phyloP scores from a whole-genome alignment of 30 jellyfish, hydroid and myxozoan genomes.

The Aurelia sp. region DNA sequence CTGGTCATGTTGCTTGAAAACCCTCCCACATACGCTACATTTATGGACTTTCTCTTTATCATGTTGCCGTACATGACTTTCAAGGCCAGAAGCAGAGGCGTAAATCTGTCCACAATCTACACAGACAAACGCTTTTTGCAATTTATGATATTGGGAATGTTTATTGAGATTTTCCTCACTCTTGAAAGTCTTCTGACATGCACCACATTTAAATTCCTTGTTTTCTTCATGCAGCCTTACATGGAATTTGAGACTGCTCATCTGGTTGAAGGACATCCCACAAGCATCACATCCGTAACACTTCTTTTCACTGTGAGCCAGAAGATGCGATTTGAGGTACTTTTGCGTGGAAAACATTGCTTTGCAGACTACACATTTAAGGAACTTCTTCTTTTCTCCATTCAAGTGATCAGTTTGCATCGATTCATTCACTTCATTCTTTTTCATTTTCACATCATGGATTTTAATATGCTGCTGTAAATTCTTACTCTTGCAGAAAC shows the following conservation, averaged over 20 bases:
- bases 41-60: neutral
- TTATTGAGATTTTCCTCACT: neutral
- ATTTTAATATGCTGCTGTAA: neutral
- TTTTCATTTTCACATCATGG: neutral
- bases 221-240: neutral
- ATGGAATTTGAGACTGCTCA: constrained; percentile 12
- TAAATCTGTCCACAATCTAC: neutral
- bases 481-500: neutral
- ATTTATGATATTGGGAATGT: neutral
- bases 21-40: neutral
- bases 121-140: neutral
- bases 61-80: neutral
- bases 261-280: constrained; percentile 10
- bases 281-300: constrained; percentile 16
- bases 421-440: neutral
- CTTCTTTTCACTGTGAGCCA: neutral
- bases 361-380: constrained; percentile 12
- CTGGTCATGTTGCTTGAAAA: neutral
- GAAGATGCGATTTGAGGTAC: constrained; percentile 1
- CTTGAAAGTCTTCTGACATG: constrained; percentile 16
- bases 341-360: neutral
- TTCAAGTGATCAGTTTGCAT: neutral
- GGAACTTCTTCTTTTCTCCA: neutral
- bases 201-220: constrained; percentile 8
- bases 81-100: neutral